A percentile compares a stretch with the other conserved stretches of the same genome.
Evolutionary conservation across 2,797 vertebrate species (phyloP).

Genomic region (Coreius guichenoti): DNA sequence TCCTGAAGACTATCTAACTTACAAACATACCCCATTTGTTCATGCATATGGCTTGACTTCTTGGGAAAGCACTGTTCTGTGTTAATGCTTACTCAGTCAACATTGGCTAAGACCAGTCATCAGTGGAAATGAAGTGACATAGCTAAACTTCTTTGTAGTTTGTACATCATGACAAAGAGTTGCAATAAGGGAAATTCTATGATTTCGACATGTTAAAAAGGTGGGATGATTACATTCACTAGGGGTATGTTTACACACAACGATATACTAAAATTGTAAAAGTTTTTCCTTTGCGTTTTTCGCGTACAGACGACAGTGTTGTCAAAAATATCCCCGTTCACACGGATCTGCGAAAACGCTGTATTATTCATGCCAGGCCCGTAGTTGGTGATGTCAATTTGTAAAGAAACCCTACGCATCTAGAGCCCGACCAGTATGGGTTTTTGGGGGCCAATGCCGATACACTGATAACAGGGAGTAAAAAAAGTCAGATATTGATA

Average conservation of each 20-base stretch:
- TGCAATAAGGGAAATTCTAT: neutral
- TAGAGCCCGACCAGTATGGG: no score
- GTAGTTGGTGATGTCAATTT: neutral
- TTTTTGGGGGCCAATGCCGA: no score
- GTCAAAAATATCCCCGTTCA: neutral
- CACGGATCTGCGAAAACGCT: neutral
- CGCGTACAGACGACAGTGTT: neutral
- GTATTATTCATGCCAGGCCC: neutral
- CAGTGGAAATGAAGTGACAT: neutral
- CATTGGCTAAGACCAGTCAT: constrained; percentile 16
- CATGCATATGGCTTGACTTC: constrained; percentile 4
- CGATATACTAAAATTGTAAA: neutral
- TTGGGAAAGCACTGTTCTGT: constrained; percentile 20
- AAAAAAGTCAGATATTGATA: no score
- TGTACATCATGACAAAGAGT: neutral
- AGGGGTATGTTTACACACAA: neutral
- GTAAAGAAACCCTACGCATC: neutral
- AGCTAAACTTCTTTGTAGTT: neutral
- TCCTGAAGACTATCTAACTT: constrained; percentile 17
- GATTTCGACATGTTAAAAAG: neutral
- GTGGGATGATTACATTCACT: constrained; percentile 1
- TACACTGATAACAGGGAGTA: no score
- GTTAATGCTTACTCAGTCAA: constrained; percentile 14
- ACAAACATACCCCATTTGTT: constrained; percentile 28
- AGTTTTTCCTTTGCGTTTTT: neutral